Evolutionary conservation across 2,888 invertebrate genomes (phyloP), one percentile per base, ranked within the genome.

Genomic region (Theristus sp.): DNA sequence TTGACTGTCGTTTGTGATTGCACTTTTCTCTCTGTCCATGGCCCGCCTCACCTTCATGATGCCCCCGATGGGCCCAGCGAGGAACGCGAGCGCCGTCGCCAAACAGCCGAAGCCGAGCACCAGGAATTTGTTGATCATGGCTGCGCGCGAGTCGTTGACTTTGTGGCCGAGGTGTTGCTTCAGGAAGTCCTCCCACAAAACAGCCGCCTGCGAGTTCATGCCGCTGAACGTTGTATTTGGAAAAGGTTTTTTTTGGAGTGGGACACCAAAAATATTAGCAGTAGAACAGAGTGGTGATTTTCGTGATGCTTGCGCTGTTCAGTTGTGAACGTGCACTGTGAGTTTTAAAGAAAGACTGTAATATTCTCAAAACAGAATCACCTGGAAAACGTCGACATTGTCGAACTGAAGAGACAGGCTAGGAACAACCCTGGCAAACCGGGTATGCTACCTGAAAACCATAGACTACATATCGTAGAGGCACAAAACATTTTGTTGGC

Each of bases 371-470:
- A 46, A 10, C 13, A 46, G 22, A 46, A 10, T 10, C 46, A 46
- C 46, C 46, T 24, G 28, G 61, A 62, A 28, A 63, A 46, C 47
- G 65, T 67, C 26, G 61, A 61, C n/a, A 67, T 49, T n/a, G 67
- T 69, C 2, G 65, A 64, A 56, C 63, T 62, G 57, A 69, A 69
- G 22, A 67, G 57, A 13, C 64, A 61, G 17, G 67, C 62, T n/a
- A 67, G 49, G 46, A 67, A 67, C 26, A 67, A 54, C 27, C 67
- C 67, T 1, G 65, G 66, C 30, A 69, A 27, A 1, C 68, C 67
- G 25, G 66, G 68, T 20, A 69, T 56, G 20, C 46, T 26, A 27
- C 60, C 65, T 64, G 25, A 57, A 61, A 46, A 2, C n/a, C n/a
- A n/a, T n/a, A n/a, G n/a, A n/a, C n/a, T n/a, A n/a, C n/a, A n/a